Percentiles rank a stretch among this genome's conserved stretches.
phyloP scores from a whole-genome alignment of 2,797 vertebrate genomes.

The Sandelia bainsii region DNA sequence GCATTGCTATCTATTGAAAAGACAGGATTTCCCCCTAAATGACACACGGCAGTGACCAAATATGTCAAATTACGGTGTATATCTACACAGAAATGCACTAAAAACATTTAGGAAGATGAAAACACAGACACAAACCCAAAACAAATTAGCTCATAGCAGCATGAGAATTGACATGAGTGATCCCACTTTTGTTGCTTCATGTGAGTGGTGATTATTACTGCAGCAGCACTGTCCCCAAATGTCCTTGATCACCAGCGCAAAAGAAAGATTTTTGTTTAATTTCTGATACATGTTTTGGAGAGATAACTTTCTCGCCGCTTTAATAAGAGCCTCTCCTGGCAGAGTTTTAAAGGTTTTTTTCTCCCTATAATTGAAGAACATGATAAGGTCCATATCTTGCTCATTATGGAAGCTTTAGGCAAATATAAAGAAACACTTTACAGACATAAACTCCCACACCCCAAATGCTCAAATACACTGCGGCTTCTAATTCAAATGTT shows the following conservation, averaged over 20 bases:
- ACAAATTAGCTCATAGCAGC: constrained; percentile 48
- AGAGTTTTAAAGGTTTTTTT: constrained; percentile 63
- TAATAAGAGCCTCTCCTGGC: constrained; percentile 71
- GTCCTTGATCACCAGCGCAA: constrained; percentile 60
- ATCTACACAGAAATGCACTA: constrained; percentile 31
- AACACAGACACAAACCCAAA: constrained; percentile 42
- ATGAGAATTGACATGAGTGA: constrained; percentile 25
- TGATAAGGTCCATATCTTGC: constrained; percentile 73
- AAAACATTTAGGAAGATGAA: constrained; percentile 53
- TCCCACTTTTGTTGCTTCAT: constrained; percentile 27
- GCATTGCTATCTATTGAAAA: constrained; percentile 52
- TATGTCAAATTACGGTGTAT: constrained; percentile 44
- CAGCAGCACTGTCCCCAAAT: constrained; percentile 43
- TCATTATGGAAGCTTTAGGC: constrained; percentile 82
- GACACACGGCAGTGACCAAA: constrained; percentile 40
- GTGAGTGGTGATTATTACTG: constrained; percentile 54
- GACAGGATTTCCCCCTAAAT: constrained; percentile 47
- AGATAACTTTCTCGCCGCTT: constrained; percentile 76
- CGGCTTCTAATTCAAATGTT: constrained; percentile 69
- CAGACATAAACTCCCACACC: constrained; percentile 81
- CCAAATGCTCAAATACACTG: constrained; percentile 54
- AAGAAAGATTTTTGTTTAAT: constrained; percentile 46
- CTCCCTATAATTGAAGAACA: constrained; percentile 54
- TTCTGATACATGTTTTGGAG: constrained; percentile 74
- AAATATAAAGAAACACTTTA: constrained; percentile 72